Base-by-base conservation (phyloP, 2,888 invertebrate species). In the Eupithecia abbreviata region DNA sequence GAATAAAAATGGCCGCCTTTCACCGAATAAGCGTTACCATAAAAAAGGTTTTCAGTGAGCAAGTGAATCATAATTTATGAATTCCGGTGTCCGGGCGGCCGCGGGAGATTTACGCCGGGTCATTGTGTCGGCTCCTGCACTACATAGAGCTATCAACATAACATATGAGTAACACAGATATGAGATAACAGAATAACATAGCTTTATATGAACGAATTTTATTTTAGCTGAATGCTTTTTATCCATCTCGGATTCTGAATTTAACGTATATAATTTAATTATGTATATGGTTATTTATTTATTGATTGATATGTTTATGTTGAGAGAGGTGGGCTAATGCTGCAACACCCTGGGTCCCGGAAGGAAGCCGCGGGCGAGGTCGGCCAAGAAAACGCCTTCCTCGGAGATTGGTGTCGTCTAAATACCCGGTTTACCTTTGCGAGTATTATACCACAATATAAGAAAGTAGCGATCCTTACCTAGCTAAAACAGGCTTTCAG, bases 61-160 rank as follows among this genome's bases (percentile, higher is more conserved):
- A 93, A 94, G 94, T 94, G 94, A 94, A 94, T 94, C 94, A 94
- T 94, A 94, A 94, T 94, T 94, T 94, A 94, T 94, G 94, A 94
- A 94, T 94, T 93, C 93, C 94, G 93, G 91, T 91, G 93, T 93
- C 92, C 90, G 91, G 69, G 85, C 85, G 83, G 87, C 80, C 78
- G 85, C 83, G 82, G 87, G 93, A 94, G 94, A 94, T 94, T 94
- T 94, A 94, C 94, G 92, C 89, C 86, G 92, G 94, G 94, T 93
- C 94, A 93, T 91, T 92, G 93, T 92, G 93, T 92, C 91, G 91
- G 77, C 87, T 90, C 90, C 88, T 88, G 87, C 87, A 79, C 90
- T 90, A 89, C 86, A 83, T 84, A 88, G 89, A 86, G 77, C 79
- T 85, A 82, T 4, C 66, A 86, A 85, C 62, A 30, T 62, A 30